Base-by-base conservation (phyloP, 2,113 vertebrate genomes). In the Dipodomys stephensi region DNA sequence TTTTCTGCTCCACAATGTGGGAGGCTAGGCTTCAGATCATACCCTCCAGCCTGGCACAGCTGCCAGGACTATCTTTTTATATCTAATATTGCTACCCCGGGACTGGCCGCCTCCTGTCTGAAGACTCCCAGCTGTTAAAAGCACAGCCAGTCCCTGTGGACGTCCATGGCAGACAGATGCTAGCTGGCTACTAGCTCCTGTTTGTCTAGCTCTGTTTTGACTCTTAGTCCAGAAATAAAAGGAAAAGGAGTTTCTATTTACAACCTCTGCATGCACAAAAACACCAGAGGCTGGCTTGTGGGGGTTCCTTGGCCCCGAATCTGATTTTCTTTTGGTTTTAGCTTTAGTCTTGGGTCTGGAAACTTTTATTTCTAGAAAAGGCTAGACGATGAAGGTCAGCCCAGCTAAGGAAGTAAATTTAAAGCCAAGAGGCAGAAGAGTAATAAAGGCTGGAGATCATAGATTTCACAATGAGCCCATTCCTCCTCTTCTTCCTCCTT, bases 271-370 rank as follows among this genome's bases (percentile, higher is more conserved):
- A 96, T 96, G 97, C 96, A 96, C 80, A 95, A 91, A 97, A 98
- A 94, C 97, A 95, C 71, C 90, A 64, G 81, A 79, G 95, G 96
- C 53, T 82, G 96, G 82, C 65, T 65, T 97, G 95, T 96, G 94
- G 97, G 97, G 96, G 93, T 79, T 91, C 87, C 91, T 95, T 93
- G 96, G 96, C 90, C 96, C 92, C 92, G 96, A 97, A 94, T 84
- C 65, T 92, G 94, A 81, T 95, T 96, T 91, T 97, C 96, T 96
- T 97, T 96, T 89, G 78, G 78, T 49, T 89, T 95, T 76, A 72
- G 46, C 97, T 98, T 98, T 98, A 97, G 97, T 97, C 97, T 97
- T 81, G 7, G 0, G 88, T 96, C 97, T 97, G 96, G 97, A 97
- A 97, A 96, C 94, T 87, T 95, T 87, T 97, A 93, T 97, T 98